Evolutionary conservation across 2,888 invertebrate genomes (phyloP), one percentile per base, ranked within the genome.

Genomic region (Cantharis flavilabris): DNA sequence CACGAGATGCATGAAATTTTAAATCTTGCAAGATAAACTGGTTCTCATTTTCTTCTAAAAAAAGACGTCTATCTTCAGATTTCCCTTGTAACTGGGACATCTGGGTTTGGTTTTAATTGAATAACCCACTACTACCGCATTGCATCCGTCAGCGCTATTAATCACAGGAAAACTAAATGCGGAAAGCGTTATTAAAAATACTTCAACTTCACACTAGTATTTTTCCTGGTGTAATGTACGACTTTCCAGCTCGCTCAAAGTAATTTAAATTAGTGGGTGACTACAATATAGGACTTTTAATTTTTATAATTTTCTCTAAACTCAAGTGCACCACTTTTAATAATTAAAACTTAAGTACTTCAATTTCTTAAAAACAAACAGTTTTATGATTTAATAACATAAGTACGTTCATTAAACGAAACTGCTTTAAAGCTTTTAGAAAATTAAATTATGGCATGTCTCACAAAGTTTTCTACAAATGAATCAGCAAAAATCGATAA

Each of bases 61-160:
- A 77, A 81, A 79, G 78, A 78, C 69, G 70, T 62, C 63, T 30
- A 71, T 69, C 75, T 74, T 73, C 78, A 72, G 79, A 79, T 81
- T 67, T 77, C 76, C 70, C 76, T 73, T 77, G 75, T 78, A 80
- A 72, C 79, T 78, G 78, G 81, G 81, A 80, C 82, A 80, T 82
- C 80, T 80, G 81, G 82, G 79, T 73, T 77, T 78, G 80, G 79
- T 81, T 81, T 82, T 80, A 82, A 81, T 82, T 81, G 80, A 82
- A 82, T 80, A 80, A 80, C 73, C 80, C 78, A 76, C 80, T 49
- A 49, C 49, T 76, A 77, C 76, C 73, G 77, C 81, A 80, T 73
- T 77, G 77, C 77, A 67, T 75, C 76, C 70, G 78, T 75, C 76
- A 65, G 72, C 76, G 76, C 79, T 79, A 81, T 82, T 82, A 82